These are phyloP conservation scores for Chrosomus eos DNA, from an alignment of 2,797 vertebrate species.

Conservation along the genomic window DNA sequence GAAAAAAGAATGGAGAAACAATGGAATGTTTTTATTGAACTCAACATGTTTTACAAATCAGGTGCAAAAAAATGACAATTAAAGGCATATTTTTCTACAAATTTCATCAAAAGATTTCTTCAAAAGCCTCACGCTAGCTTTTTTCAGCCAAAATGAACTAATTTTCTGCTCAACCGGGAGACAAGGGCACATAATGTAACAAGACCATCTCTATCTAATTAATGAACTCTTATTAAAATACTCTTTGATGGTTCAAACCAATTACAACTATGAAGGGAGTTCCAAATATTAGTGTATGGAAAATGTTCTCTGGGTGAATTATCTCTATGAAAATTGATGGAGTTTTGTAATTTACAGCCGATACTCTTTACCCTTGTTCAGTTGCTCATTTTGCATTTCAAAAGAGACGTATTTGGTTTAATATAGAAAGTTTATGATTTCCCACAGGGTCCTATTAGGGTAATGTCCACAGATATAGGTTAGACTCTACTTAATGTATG, in stretches of 20 bases:
- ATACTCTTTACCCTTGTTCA: constrained; percentile 50
- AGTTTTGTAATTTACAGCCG: constrained; percentile 64
- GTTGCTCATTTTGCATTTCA: constrained; percentile 53
- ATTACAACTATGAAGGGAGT: constrained; percentile 62
- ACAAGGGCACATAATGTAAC: constrained; percentile 49
- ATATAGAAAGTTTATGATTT: constrained; percentile 29
- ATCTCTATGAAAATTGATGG: constrained; percentile 65
- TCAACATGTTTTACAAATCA: constrained; percentile 32
- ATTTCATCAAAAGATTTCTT: constrained; percentile 35
- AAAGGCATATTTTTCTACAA: constrained; percentile 8
- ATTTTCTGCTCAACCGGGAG: constrained; percentile 40
- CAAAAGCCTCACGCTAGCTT: constrained; percentile 31
- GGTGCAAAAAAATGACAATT: constrained; percentile 4
- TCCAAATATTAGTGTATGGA: constrained; percentile 59
- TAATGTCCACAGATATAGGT: constrained; percentile 15
- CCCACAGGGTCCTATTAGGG: constrained; percentile 18
- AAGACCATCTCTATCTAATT: constrained; percentile 55
- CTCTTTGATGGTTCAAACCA: constrained; percentile 62
- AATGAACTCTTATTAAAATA: constrained; percentile 60
- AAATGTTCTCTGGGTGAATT: constrained; percentile 61
- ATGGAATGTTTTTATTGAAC: constrained; percentile 21
- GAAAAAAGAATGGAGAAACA: constrained; percentile 64
- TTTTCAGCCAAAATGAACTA: constrained; percentile 33
- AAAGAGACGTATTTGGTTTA: constrained; percentile 24
- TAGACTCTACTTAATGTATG: constrained; percentile 12